Evolutionary conservation across 2,888 invertebrate genomes (phyloP).

Genomic region (Gastracanthus pulcherrimus): DNA sequence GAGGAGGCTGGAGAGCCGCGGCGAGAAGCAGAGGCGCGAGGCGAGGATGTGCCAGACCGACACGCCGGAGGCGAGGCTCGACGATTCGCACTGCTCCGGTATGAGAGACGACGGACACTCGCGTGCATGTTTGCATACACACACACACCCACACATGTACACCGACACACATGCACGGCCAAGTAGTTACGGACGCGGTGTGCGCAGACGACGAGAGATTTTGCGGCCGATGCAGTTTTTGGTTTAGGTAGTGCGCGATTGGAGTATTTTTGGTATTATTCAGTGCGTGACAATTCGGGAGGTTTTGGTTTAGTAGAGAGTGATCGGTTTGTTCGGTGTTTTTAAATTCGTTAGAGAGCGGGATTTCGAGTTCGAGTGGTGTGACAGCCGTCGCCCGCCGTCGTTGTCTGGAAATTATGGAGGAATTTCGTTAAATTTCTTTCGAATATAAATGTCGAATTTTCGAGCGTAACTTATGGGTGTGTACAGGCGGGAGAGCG

Average conservation of each 20-base stretch:
- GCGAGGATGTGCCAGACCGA: constrained; percentile 64
- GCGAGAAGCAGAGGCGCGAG: constrained; percentile 65
- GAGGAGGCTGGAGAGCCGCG: constrained; percentile 69
- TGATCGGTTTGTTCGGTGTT: too few relatives aligned
- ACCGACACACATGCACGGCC: not conserved
- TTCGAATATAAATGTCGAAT: constrained; percentile 23
- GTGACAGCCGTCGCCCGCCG: not conserved
- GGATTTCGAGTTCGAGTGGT: not conserved
- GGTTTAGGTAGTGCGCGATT: too few relatives aligned
- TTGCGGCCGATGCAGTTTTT: too few relatives aligned
- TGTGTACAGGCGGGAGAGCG: not conserved
- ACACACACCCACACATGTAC: not conserved
- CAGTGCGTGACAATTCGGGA: too few relatives aligned
- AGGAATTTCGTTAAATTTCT: constrained; percentile 36
- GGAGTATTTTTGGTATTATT: too few relatives aligned
- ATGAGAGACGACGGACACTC: constrained; percentile 29
- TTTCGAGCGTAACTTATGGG: constrained; percentile 12
- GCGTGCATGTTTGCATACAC: not conserved
- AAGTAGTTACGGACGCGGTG: too few relatives aligned
- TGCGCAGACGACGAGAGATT: too few relatives aligned
- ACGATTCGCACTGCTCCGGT: constrained; percentile 64
- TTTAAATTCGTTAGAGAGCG: not conserved
- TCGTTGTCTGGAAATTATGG: constrained; percentile 10
- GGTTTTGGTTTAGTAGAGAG: too few relatives aligned
- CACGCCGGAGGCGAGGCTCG: constrained; percentile 58